Evolutionary conservation across 2,797 vertebrate species (phyloP), one percentile per base, ranked within the genome.

Genomic region (Sorex maritimensis): DNA sequence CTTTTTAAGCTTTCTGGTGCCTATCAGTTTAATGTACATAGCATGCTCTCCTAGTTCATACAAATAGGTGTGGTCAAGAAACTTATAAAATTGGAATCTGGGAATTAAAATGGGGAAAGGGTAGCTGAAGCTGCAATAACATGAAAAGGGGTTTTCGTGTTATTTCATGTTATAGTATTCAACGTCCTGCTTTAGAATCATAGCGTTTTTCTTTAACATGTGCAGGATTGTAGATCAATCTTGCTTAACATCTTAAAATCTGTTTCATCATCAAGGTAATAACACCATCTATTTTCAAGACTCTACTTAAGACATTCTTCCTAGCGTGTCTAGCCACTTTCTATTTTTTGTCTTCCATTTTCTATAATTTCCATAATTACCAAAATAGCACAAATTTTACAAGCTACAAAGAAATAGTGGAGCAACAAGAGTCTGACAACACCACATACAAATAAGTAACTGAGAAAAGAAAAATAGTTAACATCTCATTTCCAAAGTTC

Each of bases 381-480:
- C 34, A 13, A 55, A 13, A 78, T 81, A 93, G 17, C n/a, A 79
- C 5, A 86, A 44, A 69, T 17, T 24, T 93, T 81, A 63, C 15
- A 38, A 46, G 46, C 49, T 85, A 73, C 30, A 67, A 78, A n/a
- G 86, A 88, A 95, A 55, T 61, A 17, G 5, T 65, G 74, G 88
- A 17, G 81, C 15, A n/a, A 71, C 71, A 89, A 55, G 63, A 92
- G 24, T 13, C 93, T 75, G 44, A 85, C 52, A 93, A 65, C 65
- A 15, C 41, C 6, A 81, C 58, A 68, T 41, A 52, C 11, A 34
- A 55, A 94, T 44, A 85, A 79, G 92, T 38, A 89, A 5, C 85
- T 87, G 80, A 3, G 44, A 30, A 81, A 95, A 30, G 49, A 41
- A 93, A 93, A 93, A 55, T 65, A 34, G n/a, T 73, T 46, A 73